These are phyloP conservation scores for Busseola fusca DNA, from an alignment of 2,888 invertebrate genomes.

Conservation along the genomic window DNA sequence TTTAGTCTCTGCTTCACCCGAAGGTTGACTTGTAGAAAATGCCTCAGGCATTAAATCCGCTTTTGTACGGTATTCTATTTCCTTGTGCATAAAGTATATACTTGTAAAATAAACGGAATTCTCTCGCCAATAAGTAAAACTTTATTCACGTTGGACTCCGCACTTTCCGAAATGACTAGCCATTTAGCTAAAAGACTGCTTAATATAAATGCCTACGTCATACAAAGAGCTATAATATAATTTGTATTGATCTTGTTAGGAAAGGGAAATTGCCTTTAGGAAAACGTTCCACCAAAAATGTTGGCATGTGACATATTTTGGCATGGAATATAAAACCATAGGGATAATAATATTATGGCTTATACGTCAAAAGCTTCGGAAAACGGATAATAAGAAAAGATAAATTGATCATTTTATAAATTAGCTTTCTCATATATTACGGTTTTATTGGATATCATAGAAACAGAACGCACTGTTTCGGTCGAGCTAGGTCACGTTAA, in stretches of 20 bases:
- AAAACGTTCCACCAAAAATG: slow-evolving; percentile 14
- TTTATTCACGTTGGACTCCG: too few relatives aligned
- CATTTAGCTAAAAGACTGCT: background rate
- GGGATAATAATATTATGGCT: slow-evolving; percentile 1
- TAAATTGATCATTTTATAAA: background rate
- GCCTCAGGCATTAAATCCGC: too few relatives aligned
- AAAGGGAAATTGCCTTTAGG: slow-evolving; percentile 13
- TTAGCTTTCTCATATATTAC: slow-evolving; percentile 6
- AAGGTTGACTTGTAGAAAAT: too few relatives aligned
- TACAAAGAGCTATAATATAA: slow-evolving; percentile 14
- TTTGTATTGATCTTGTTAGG: slow-evolving; percentile 34
- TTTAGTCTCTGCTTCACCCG: too few relatives aligned
- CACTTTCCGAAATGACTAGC: background rate
- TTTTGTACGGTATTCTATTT: too few relatives aligned
- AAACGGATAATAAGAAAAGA: slow-evolving; percentile 1
- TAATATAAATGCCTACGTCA: background rate
- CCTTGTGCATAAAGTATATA: too few relatives aligned
- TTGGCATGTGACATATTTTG: slow-evolving; percentile 13
- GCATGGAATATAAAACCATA: slow-evolving; percentile 11
- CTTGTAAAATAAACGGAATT: background rate
- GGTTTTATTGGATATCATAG: slow-evolving; percentile 1
- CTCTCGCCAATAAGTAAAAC: background rate
- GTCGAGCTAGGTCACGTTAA: too few relatives aligned
- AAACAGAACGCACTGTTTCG: too few relatives aligned
- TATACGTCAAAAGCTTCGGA: slow-evolving; percentile 8